Base-by-base conservation (phyloP, 2,113 vertebrate species). In the Oplegnathus fasciatus region DNA sequence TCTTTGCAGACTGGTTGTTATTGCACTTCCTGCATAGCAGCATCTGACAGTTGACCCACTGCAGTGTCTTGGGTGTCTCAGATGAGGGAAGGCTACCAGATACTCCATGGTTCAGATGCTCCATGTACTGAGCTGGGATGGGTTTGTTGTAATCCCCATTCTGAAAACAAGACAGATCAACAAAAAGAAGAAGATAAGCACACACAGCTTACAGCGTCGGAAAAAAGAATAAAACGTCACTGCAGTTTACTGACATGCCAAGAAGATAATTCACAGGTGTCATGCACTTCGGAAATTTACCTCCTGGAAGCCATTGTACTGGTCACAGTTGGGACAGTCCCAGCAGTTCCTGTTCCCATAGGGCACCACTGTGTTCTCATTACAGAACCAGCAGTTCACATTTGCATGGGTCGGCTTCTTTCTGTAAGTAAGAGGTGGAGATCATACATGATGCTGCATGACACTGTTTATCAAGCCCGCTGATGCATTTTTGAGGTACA, bases 71-170 rank as follows among this genome's bases (percentile, higher is more conserved):
- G 0, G 93, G 18, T 0, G 94, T 84, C 32, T 96, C 94, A 0
- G 90, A 91, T 62, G 94, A 89, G 2, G 94, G 91, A 0, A 95
- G 87, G 0, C 88, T 86, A 8, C 96, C 96, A 0, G 96, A 97
- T 69, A 98, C 96, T 0, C 97, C 96, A 0, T 99, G 98, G 94
- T 99, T 99, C 13, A 99, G 96, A 91, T 99, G 96, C 60, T 99
- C 98, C 95, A 96, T 94, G 93, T 98, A 96, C 94, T 99, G 98
- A 6, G 98, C 98, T 0, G 98, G 98, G 81, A 99, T 99, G 0
- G 97, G 97, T 88, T 99, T 99, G 94, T 99, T 99, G 95, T 99
- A 99, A 92, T 99, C 98, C 0, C 98, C 98, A 42, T 99, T 99
- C 98, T 99, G 88, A 57, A 77, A 85, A 70, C 17, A 67, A 34